These are phyloP conservation scores for Pelodiscus sinensis DNA, from an alignment of 2,113 vertebrate genomes.

Conservation along the genomic window DNA sequence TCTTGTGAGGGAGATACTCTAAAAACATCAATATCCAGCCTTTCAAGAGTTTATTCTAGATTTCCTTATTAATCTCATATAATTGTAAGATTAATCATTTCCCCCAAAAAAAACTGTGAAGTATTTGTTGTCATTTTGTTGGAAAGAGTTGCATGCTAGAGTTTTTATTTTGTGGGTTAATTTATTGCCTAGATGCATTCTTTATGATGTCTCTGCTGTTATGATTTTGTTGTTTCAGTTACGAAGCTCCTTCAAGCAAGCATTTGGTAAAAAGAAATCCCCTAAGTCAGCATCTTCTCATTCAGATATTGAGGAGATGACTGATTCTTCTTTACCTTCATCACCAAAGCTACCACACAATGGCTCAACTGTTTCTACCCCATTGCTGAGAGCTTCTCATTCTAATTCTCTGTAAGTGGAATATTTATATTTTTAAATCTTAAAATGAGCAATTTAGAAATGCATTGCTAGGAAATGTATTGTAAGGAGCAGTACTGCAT, in stretches of 20 bases:
- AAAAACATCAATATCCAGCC: slow-evolving; percentile 40
- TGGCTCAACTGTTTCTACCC: slow-evolving; percentile 78
- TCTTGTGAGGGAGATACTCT: slow-evolving; percentile 9
- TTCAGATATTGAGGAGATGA: slow-evolving; percentile 99
- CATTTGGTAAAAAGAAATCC: slow-evolving; percentile 98
- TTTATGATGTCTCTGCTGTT: background rate
- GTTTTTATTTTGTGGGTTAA: background rate
- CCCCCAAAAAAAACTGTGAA: background rate
- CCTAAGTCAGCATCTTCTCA: slow-evolving; percentile 98
- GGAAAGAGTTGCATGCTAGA: slow-evolving; percentile 70
- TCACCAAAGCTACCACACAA: slow-evolving; percentile 95
- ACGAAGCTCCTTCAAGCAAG: slow-evolving; percentile 99
- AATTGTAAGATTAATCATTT: slow-evolving; percentile 32
- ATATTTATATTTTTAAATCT: background rate
- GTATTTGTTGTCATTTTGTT: slow-evolving; percentile 38
- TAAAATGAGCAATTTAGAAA: background rate
- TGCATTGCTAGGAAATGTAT: accelerated
- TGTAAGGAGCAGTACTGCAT: background rate
- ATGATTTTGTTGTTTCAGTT: slow-evolving; percentile 81
- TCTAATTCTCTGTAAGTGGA: slow-evolving; percentile 92
- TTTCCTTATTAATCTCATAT: slow-evolving; percentile 70
- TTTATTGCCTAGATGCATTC: background rate
- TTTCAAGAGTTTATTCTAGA: slow-evolving; percentile 39
- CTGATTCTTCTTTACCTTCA: slow-evolving; percentile 93
- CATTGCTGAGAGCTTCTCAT: slow-evolving; percentile 90